phyloP scores from a whole-genome alignment of 30 jellyfish, hydroid and myxozoan genomes.

The Hydractinia echinata region DNA sequence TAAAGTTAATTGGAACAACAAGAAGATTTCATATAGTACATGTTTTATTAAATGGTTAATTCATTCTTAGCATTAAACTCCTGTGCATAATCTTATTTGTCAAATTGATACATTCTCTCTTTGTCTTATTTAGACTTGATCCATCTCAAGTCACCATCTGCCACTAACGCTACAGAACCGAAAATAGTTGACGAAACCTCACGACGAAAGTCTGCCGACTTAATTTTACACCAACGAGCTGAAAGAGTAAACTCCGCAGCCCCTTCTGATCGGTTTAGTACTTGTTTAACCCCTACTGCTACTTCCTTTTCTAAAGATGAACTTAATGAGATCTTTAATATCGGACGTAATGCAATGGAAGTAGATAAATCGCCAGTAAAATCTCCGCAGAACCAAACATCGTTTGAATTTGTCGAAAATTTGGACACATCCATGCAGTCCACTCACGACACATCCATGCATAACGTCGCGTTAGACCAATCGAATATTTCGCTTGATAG shows the following conservation, averaged over 20 bases:
- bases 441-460: not conserved
- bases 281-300: slow-evolving; percentile 19
- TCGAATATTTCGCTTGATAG: not conserved
- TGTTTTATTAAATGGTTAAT: too few relatives aligned
- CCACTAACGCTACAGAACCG: not conserved
- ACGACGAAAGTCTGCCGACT: slow-evolving; percentile 9
- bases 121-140: slow-evolving; percentile 10
- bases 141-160: slow-evolving; percentile 16
- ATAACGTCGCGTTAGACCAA: not conserved
- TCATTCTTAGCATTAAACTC: too few relatives aligned
- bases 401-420: not conserved
- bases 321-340: slow-evolving; percentile 19
- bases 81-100: too few relatives aligned
- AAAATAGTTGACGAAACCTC: not conserved
- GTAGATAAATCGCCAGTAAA: not conserved
- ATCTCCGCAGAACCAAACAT: not conserved
- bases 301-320: slow-evolving; percentile 14
- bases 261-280: slow-evolving; percentile 11
- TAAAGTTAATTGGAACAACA: too few relatives aligned
- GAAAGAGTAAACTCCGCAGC: not conserved
- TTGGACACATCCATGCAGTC: not conserved
- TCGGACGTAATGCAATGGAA: not conserved
- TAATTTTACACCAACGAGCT: not conserved
- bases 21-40: too few relatives aligned
- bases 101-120: not conserved